phyloP scores from a whole-genome alignment of 2,113 vertebrate genomes.

The Oxyura jamaicensis region DNA sequence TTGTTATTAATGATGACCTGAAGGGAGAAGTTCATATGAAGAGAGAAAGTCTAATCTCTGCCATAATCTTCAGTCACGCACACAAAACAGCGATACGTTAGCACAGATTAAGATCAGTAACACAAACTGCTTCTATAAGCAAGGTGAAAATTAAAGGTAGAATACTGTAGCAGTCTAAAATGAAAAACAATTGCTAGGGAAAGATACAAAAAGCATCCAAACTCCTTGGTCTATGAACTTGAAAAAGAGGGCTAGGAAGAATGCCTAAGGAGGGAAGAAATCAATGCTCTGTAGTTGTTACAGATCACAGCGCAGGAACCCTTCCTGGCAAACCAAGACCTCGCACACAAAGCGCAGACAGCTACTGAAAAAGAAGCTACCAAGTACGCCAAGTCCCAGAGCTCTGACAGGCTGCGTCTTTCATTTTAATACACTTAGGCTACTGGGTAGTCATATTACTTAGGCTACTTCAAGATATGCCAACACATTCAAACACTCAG shows the following conservation, averaged over 20 bases:
- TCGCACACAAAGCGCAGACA: background rate
- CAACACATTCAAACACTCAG: background rate
- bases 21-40: background rate
- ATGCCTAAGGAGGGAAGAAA: background rate
- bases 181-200: background rate
- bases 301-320: background rate
- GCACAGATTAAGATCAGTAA: background rate
- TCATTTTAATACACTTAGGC: background rate
- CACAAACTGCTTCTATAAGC: background rate
- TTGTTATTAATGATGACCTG: background rate
- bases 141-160: constrained; percentile 38
- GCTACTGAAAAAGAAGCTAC: background rate
- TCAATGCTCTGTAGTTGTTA: background rate
- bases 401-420: background rate
- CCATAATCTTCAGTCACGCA: background rate
- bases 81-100: background rate
- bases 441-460: background rate
- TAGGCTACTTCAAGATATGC: background rate
- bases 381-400: background rate
- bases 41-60: background rate
- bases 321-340: background rate
- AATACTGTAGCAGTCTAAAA: background rate
- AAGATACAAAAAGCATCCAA: background rate
- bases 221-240: background rate
- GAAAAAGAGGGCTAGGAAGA: background rate